A percentile compares a stretch with the other conserved stretches of the same genome.
Evolutionary conservation across 2,888 invertebrate genomes (phyloP).

Genomic region (Drosophila antonietae): DNA sequence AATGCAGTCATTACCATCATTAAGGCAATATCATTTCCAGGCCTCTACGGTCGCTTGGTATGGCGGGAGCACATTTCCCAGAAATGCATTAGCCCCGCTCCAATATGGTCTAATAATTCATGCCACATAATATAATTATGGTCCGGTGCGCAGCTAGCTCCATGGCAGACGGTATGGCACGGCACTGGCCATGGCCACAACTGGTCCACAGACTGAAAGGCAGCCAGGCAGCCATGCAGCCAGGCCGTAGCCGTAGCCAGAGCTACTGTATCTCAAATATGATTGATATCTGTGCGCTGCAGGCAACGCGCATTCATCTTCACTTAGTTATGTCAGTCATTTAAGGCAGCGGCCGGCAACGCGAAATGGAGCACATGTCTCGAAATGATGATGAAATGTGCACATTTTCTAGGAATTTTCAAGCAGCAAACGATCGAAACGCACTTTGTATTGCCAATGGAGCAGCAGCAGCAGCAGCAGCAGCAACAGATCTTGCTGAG

Average conservation of each 20-base stretch:
- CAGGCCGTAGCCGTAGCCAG: not conserved
- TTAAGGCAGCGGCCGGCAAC: conserved; percentile 67
- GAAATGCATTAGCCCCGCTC: conserved; percentile 81
- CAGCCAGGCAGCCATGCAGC: not conserved
- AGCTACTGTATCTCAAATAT: conserved; percentile 75
- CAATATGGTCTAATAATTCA: conserved; percentile 84
- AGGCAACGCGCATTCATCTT: conserved; percentile 77
- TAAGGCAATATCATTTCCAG: conserved; percentile 83
- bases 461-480: conserved; percentile 15
- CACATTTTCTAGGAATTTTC: conserved; percentile 80
- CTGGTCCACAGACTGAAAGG: conserved; percentile 40
- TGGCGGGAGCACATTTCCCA: conserved; percentile 69
- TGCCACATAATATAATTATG: conserved; percentile 83
- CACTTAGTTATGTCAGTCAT: conserved; percentile 81
- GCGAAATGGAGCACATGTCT: conserved; percentile 83
- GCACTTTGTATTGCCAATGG: conserved; percentile 58
- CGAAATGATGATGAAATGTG: conserved; percentile 82
- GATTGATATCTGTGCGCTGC: conserved; percentile 80
- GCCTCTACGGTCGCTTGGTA: conserved; percentile 58
- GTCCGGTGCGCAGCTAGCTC: conserved; percentile 65
- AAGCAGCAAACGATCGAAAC: conserved; percentile 60
- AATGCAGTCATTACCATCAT: conserved; percentile 83
- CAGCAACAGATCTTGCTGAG: conserved; percentile 15
- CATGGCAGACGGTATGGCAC: conserved; percentile 79
- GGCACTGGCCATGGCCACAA: conserved; percentile 64